phyloP scores from a whole-genome alignment of 2,797 vertebrate genomes.

The Petrocephalus sullivani region DNA sequence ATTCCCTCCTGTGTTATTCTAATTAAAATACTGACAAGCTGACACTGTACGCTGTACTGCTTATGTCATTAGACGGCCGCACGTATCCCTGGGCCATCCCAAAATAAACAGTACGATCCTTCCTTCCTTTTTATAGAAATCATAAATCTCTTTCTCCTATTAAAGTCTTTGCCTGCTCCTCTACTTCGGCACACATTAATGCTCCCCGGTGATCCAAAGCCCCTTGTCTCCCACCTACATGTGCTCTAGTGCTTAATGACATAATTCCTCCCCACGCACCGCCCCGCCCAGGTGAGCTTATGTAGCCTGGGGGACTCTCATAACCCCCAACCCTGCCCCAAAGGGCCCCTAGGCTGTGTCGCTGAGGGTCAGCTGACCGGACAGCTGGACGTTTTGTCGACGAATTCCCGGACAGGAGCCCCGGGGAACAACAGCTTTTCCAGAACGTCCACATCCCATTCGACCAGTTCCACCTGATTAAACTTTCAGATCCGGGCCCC shows the following conservation, averaged over 20 bases:
- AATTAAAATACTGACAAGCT: conserved; percentile 17
- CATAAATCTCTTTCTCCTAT: conserved; percentile 18
- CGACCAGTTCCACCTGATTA: not conserved
- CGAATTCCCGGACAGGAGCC: not conserved
- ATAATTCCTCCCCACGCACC: not conserved
- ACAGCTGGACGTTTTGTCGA: not conserved
- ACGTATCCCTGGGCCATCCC: conserved; percentile 8
- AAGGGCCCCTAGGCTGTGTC: not conserved
- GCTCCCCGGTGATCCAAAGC: not conserved
- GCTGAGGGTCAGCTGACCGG: not conserved
- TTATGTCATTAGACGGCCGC: not conserved
- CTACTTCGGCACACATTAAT: not conserved
- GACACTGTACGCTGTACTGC: not conserved
- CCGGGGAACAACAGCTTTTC: not conserved
- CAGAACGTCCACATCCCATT: conserved; percentile 5
- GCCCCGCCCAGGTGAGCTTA: not conserved
- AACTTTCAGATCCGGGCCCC: not conserved
- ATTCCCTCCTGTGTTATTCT: not conserved
- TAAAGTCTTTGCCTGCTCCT: conserved; percentile 12
- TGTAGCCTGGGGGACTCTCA: not conserved
- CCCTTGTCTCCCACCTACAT: not conserved
- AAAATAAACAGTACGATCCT: conserved; percentile 16
- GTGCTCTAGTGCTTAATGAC: conserved; percentile 18
- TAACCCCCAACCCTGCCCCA: not conserved
- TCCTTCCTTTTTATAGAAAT: conserved; percentile 14